Percentiles rank a stretch among this genome's conserved stretches.
phyloP scores from a whole-genome alignment of 2,888 invertebrate species.

The Bimastos eiseni region DNA sequence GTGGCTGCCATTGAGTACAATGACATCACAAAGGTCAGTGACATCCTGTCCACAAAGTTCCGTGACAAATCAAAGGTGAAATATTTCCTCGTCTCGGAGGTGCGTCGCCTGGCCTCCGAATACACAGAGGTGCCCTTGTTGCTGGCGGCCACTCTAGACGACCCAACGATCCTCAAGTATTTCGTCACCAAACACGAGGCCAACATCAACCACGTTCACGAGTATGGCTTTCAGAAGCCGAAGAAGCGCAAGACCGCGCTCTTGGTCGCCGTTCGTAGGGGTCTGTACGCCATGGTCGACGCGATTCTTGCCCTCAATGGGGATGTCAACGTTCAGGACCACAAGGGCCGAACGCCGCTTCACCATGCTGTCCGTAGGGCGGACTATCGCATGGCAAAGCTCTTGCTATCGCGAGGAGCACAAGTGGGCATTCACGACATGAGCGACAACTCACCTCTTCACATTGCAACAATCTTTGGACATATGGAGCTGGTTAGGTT shows the following conservation, averaged over 20 bases:
- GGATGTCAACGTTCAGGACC: constrained; percentile 43
- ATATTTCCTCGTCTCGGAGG: constrained; percentile 41
- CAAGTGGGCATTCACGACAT: constrained; percentile 42
- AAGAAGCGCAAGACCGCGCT: constrained; percentile 41
- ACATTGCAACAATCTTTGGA: constrained; percentile 46
- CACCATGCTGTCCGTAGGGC: constrained; percentile 45
- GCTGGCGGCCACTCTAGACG: constrained; percentile 43
- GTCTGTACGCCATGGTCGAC: constrained; percentile 44
- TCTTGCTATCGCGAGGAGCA: constrained; percentile 43
- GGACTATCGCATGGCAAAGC: constrained; percentile 46
- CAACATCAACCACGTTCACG: constrained; percentile 44
- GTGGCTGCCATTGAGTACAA: constrained; percentile 45
- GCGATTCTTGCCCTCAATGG: constrained; percentile 44
- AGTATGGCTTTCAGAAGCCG: constrained; percentile 38
- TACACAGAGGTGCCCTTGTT: constrained; percentile 45
- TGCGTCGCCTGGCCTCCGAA: constrained; percentile 44
- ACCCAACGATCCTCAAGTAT: constrained; percentile 44
- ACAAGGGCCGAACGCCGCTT: constrained; percentile 45
- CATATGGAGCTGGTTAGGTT: constrained; percentile 45
- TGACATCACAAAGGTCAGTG: constrained; percentile 44
- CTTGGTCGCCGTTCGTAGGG: constrained; percentile 41
- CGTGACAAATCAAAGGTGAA: constrained; percentile 41
- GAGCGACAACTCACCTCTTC: constrained; percentile 44
- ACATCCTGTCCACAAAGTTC: constrained; percentile 43
- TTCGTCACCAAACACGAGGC: constrained; percentile 41